Percentiles rank a stretch among this genome's conserved stretches.
phyloP scores from a whole-genome alignment of 1,140 invertebrate species.

The Drosophila santomea region DNA sequence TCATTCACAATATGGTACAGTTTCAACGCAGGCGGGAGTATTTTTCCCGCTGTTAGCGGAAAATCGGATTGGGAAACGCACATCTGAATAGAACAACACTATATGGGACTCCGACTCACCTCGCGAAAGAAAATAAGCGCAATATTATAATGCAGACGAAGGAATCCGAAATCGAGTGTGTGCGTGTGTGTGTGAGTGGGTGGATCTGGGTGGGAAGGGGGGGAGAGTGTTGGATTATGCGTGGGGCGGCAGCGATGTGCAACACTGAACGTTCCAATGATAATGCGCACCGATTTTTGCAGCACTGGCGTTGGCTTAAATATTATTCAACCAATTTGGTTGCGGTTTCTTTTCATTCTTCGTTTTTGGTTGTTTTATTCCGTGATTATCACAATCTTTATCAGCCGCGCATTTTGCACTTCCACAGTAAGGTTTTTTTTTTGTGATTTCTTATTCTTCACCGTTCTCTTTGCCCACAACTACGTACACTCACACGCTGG shows the following conservation, averaged over 20 bases:
- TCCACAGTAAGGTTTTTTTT: conserved; percentile 37
- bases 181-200: background rate
- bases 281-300: conserved; percentile 20
- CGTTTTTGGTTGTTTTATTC: conserved; percentile 4
- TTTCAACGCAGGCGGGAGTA: conserved; percentile 49
- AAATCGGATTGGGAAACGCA: conserved; percentile 19
- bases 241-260: conserved; percentile 34
- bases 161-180: background rate
- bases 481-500: conserved; percentile 49
- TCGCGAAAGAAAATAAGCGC: conserved; percentile 18
- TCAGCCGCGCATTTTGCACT: conserved; percentile 50
- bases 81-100: background rate
- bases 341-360: conserved; percentile 14
- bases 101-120: conserved; percentile 13
- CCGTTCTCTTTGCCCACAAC: conserved; percentile 44
- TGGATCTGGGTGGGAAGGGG: background rate
- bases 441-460: conserved; percentile 31
- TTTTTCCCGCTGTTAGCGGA: background rate
- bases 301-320: conserved; percentile 46
- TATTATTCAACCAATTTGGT: conserved; percentile 73
- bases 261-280: conserved; percentile 36
- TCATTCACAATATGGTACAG: conserved; percentile 72
- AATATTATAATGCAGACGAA: conserved; percentile 14
- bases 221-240: conserved; percentile 16
- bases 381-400: conserved; percentile 70